Evolutionary conservation across 2,888 invertebrate species (phyloP).

Genomic region (Lepas anatifera): DNA sequence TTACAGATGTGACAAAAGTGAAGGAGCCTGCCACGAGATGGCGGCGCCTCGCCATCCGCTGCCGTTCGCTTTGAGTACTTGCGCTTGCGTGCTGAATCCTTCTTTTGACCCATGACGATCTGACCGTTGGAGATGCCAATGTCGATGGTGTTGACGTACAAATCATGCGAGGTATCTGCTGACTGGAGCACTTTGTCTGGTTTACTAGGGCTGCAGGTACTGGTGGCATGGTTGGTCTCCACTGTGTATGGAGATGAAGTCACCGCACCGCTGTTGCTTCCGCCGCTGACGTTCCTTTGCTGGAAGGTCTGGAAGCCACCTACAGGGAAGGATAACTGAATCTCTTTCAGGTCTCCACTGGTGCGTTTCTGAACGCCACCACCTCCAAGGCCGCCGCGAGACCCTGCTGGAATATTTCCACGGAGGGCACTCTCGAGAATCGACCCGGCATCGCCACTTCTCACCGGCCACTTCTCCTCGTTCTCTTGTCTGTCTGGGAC

Average conservation of each 20-base stretch:
- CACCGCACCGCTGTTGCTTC: background rate
- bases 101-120: slow-evolving; percentile 16
- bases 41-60: slow-evolving; percentile 20
- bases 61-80: slow-evolving; percentile 24
- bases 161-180: background rate
- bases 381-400: slow-evolving; percentile 19
- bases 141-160: slow-evolving; percentile 10
- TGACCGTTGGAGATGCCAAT: slow-evolving; percentile 23
- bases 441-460: slow-evolving; percentile 19
- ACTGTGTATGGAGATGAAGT: background rate
- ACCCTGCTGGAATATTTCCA: slow-evolving; percentile 22
- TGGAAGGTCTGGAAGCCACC: slow-evolving; percentile 5
- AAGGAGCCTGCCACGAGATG: slow-evolving; percentile 50
- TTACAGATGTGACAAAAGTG: slow-evolving; percentile 80
- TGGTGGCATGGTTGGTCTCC: slow-evolving; percentile 7
- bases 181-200: background rate
- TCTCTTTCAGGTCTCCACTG: background rate
- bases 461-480: slow-evolving; percentile 24
- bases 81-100: slow-evolving; percentile 22
- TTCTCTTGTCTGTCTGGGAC: slow-evolving; percentile 20
- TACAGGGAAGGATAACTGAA: slow-evolving; percentile 7
- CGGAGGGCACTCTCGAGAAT: slow-evolving; percentile 24
- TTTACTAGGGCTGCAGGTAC: background rate
- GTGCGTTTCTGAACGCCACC: slow-evolving; percentile 5
- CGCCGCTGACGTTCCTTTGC: background rate